These are phyloP conservation scores for Lerista edwardsae DNA, from an alignment of 2,797 vertebrate genomes.

Conservation along the genomic window DNA sequence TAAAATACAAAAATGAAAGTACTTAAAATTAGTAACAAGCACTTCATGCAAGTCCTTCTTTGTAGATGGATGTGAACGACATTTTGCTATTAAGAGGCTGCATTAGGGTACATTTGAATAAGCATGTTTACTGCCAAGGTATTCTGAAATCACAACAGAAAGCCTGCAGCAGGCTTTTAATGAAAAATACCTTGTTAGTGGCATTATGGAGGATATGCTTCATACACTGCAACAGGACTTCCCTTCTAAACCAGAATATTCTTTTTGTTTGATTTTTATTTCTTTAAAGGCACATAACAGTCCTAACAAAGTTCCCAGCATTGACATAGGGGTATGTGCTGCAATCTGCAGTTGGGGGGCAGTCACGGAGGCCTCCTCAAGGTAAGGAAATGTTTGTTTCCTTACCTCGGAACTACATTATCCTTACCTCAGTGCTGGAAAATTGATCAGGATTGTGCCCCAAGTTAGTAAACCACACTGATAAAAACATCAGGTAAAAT, in stretches of 20 bases:
- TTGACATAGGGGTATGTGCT: no score
- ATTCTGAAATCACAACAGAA: constrained; percentile 68
- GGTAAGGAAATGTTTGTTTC: no score
- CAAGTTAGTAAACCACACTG: constrained; percentile 35
- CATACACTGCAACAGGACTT: constrained; percentile 58
- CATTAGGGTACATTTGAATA: constrained; percentile 72
- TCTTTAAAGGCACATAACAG: no score
- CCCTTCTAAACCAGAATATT: constrained; percentile 31
- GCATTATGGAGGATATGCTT: constrained; percentile 60
- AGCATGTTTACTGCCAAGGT: constrained; percentile 58
- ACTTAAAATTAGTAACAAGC: constrained; percentile 65
- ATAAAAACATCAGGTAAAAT: constrained; percentile 49
- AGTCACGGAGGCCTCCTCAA: no score
- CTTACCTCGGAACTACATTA: no score
- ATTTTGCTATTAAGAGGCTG: constrained; percentile 64
- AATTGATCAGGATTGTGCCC: no score
- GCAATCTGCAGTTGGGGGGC: no score
- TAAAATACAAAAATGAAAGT: constrained; percentile 50
- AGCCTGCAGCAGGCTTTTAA: constrained; percentile 57
- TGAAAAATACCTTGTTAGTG: constrained; percentile 52
- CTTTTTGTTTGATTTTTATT: background rate
- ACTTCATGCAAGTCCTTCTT: constrained; percentile 66
- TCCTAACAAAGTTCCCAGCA: no score
- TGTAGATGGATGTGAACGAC: constrained; percentile 66
- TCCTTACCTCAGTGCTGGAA: no score